Evolutionary conservation across 2,113 vertebrate genomes (phyloP).

Genomic region (Phylloscopus trochiloides): DNA sequence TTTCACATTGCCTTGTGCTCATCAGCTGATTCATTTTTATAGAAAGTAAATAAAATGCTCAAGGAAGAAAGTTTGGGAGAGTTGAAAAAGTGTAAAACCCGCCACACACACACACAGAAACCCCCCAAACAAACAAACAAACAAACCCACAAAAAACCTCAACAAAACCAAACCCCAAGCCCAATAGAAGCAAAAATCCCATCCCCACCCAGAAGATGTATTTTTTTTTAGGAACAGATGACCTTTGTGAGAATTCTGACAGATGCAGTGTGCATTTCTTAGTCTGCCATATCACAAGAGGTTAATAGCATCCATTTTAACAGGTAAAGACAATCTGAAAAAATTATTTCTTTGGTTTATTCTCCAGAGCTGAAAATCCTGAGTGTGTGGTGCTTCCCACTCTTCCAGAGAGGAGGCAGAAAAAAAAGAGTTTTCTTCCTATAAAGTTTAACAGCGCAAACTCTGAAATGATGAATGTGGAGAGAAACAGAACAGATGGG

Average conservation of each 20-base stretch:
- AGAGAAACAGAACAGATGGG: background rate
- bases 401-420: background rate
- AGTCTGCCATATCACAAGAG: background rate
- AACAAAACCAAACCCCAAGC: background rate
- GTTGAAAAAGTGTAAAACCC: background rate
- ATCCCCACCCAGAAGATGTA: rapidly evolving
- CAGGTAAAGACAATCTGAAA: background rate
- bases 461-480: background rate
- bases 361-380: background rate
- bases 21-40: background rate
- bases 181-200: background rate
- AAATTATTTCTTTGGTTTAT: background rate
- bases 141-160: too few relatives aligned
- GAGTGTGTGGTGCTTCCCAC: background rate
- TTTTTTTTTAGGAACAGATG: background rate
- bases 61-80: background rate
- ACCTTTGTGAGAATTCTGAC: background rate
- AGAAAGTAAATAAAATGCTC: background rate
- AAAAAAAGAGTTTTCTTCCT: background rate
- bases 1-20: background rate
- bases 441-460: background rate
- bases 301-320: background rate
- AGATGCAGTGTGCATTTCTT: background rate
- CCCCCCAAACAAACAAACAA: background rate
- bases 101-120: too few relatives aligned